Percentiles rank a stretch among this genome's conserved stretches.
Evolutionary conservation across 2,797 vertebrate genomes (phyloP).

Genomic region (Pachyuromys duprasi): DNA sequence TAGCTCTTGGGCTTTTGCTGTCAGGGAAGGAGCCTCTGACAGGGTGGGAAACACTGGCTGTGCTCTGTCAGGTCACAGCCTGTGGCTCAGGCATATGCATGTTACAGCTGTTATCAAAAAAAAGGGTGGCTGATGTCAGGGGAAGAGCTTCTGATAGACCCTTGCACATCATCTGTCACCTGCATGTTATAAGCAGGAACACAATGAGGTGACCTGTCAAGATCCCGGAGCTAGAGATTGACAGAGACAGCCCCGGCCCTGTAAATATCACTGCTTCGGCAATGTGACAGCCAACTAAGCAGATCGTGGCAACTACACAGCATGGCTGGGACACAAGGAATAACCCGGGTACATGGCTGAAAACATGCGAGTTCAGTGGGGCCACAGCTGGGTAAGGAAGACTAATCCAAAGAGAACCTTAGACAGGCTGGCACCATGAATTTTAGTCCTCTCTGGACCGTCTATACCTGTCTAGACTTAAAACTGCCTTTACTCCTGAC

Average conservation of each 20-base stretch:
- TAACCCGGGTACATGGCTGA: neutral
- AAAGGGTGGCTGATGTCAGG: neutral
- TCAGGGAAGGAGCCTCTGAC: neutral
- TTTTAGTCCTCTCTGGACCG: neutral
- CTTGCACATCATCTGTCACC: neutral
- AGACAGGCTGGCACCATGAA: neutral
- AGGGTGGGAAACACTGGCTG: neutral
- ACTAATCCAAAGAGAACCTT: neutral
- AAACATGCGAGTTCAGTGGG: neutral
- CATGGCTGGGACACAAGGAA: neutral
- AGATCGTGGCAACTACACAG: neutral
- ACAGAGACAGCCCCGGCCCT: neutral
- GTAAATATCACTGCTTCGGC: neutral
- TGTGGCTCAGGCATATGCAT: neutral
- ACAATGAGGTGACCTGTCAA: neutral
- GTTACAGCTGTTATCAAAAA: neutral
- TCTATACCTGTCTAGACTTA: fast-evolving
- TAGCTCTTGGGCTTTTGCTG: neutral
- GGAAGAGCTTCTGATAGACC: neutral
- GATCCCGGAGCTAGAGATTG: neutral
- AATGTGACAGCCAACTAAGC: neutral
- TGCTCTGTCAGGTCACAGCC: neutral
- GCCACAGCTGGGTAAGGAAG: neutral
- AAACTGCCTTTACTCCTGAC: neutral
- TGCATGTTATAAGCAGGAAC: neutral